Conservation (phyloP, 2,888 invertebrate species). For the Netelia inedita region DNA sequence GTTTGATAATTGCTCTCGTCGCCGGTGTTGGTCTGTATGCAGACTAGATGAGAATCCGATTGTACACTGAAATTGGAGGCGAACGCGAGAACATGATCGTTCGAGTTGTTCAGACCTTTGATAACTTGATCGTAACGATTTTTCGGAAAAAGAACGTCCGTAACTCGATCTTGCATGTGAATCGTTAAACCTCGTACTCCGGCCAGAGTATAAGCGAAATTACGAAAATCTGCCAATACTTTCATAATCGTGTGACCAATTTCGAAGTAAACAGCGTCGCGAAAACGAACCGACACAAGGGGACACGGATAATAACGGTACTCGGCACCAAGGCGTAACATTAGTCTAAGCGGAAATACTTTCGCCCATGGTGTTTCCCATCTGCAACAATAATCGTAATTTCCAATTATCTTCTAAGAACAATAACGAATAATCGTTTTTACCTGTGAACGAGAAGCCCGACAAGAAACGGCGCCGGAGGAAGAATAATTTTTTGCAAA, state of each 20-base stretch:
- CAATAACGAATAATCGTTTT: not conserved
- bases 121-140: conserved; percentile 91
- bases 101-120: conserved; percentile 92
- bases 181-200: conserved; percentile 91
- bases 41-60: conserved; percentile 95
- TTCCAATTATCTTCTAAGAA: not conserved
- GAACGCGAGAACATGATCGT: conserved; percentile 94
- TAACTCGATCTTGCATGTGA: conserved; percentile 93
- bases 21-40: conserved; percentile 90
- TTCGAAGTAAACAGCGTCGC: conserved; percentile 93
- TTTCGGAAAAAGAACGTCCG: conserved; percentile 91
- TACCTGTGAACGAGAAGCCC: conserved; percentile 92
- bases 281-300: conserved; percentile 90
- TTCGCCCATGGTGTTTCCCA: conserved; percentile 95
- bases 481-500: conserved; percentile 90
- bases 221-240: conserved; percentile 93
- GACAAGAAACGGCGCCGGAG: conserved; percentile 91
- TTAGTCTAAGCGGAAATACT: conserved; percentile 90
- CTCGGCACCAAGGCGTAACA: conserved; percentile 93
- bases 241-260: conserved; percentile 96
- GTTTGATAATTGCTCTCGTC: conserved; percentile 93
- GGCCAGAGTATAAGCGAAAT: conserved; percentile 92
- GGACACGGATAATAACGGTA: conserved; percentile 95
- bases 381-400: conserved; percentile 76
- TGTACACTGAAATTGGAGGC: conserved; percentile 92